Evolutionary conservation across 2,888 invertebrate genomes (phyloP).

Genomic region (Pseudoips prasinana): DNA sequence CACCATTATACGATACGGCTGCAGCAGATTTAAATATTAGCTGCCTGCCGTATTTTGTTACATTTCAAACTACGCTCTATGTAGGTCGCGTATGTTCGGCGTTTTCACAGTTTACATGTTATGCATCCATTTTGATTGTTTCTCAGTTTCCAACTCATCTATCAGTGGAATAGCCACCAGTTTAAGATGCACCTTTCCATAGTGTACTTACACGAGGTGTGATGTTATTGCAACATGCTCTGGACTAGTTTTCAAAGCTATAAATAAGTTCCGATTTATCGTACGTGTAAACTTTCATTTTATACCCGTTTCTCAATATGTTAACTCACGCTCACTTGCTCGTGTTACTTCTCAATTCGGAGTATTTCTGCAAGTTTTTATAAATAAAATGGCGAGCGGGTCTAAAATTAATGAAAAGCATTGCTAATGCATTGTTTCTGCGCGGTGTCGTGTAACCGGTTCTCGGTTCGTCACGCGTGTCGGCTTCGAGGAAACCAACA

Average conservation of each 20-base stretch:
- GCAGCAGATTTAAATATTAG: slow-evolving; percentile 38
- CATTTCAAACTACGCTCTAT: slow-evolving; percentile 32
- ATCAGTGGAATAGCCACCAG: slow-evolving; percentile 27
- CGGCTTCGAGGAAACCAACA: slow-evolving; percentile 72
- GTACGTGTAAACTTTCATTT: slow-evolving; percentile 40
- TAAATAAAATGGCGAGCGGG: slow-evolving; percentile 45
- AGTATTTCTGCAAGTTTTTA: slow-evolving; percentile 44
- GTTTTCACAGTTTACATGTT: slow-evolving; percentile 48
- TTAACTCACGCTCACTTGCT: slow-evolving; percentile 24
- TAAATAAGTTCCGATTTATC: slow-evolving; percentile 34
- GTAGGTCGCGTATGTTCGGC: slow-evolving; percentile 43
- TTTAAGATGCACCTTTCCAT: slow-evolving; percentile 38
- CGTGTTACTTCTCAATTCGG: slow-evolving; percentile 31
- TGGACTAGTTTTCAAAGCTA: slow-evolving; percentile 36
- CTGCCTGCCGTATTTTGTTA: slow-evolving; percentile 32
- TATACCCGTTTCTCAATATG: slow-evolving; percentile 30
- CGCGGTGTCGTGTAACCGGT: slow-evolving; percentile 70
- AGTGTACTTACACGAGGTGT: slow-evolving; percentile 20
- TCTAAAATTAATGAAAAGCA: slow-evolving; percentile 64
- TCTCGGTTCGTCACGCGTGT: slow-evolving; percentile 66
- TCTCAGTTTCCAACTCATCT: slow-evolving; percentile 32
- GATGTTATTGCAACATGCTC: slow-evolving; percentile 38
- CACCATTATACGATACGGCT: slow-evolving; percentile 41
- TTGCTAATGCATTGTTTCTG: slow-evolving; percentile 67
- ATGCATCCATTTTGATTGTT: slow-evolving; percentile 34